Evolutionary conservation across 2,888 invertebrate species (phyloP), one percentile per base, ranked within the genome.

Genomic region (Drosophila seclusa): DNA sequence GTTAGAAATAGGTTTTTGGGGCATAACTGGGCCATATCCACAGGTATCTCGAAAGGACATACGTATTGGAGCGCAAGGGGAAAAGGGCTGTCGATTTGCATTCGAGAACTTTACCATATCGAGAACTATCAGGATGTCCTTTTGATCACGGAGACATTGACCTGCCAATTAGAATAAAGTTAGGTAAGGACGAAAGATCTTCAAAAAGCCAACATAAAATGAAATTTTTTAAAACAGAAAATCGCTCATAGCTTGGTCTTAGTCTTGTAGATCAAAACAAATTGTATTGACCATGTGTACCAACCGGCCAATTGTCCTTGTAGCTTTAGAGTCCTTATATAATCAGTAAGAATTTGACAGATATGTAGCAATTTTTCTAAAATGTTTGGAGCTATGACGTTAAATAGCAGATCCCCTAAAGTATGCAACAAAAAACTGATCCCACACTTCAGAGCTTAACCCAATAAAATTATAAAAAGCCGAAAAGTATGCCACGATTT

Each of bases 351-450:
- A 11, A 34, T 13, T 34, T 13, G 4, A 13, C 34, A 34, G 34
- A 34, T 11, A 1, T 34, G 4, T 1, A 31, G 2, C 7, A 16
- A 18, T 36, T 18, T 18, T 36, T 36, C 16, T 36, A 18, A 2
- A 36, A 36, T 2, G 38, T 38, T 18, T 38, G 0, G 2, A n/a
- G n/a, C 1, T 7, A 40, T 40, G 4, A 40, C 1, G 4, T 4
- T n/a, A n/a, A 40, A 10, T 4, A 0, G 4, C 13, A 0, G 4
- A 21, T 7, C 7, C 21, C 16, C 4, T 1, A 16, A 45, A 21
- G 7, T 45, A 45, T 45, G 21, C 42, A 45, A 21, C 13, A 13
- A 7, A 8, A n/a, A 13, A n/a, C 0, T n/a, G 2, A 1, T 6
- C 10, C 1, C n/a, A 11, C 10, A 11, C n/a, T 5, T 4, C 5